Evolutionary conservation across 2,113 vertebrate genomes (phyloP).

Genomic region (Zosterops hypoxanthus): DNA sequence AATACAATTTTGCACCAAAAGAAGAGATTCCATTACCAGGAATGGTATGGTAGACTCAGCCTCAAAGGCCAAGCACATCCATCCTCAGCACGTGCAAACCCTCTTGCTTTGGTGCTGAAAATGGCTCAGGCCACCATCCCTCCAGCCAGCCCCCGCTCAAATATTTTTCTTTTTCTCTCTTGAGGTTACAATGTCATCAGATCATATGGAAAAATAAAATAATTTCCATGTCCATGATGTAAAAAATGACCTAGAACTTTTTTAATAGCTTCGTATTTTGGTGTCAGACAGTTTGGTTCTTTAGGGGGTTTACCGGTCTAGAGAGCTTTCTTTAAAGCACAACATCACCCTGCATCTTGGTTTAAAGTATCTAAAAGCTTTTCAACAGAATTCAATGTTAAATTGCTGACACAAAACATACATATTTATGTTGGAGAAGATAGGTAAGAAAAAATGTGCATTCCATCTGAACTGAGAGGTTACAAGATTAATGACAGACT

Average conservation of each 20-base stretch:
- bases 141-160: fast-evolving
- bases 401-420: background rate
- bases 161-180: background rate
- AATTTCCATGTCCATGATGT: background rate
- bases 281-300: background rate
- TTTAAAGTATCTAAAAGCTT: background rate
- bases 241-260: background rate
- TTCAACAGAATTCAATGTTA: background rate
- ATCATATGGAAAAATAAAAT: background rate
- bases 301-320: background rate
- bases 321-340: background rate
- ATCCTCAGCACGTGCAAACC: fast-evolving
- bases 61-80: background rate
- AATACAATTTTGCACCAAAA: background rate
- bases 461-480: background rate
- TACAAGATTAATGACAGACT: background rate
- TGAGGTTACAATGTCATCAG: background rate
- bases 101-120: fast-evolving
- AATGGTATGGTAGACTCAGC: background rate
- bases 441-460: background rate
- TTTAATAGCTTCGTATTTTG: background rate
- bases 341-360: background rate
- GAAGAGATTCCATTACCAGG: fast-evolving
- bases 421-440: background rate
- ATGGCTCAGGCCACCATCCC: background rate